Evolutionary conservation across 2,888 invertebrate genomes (phyloP).

Genomic region (Synanthedon myopaeformis): DNA sequence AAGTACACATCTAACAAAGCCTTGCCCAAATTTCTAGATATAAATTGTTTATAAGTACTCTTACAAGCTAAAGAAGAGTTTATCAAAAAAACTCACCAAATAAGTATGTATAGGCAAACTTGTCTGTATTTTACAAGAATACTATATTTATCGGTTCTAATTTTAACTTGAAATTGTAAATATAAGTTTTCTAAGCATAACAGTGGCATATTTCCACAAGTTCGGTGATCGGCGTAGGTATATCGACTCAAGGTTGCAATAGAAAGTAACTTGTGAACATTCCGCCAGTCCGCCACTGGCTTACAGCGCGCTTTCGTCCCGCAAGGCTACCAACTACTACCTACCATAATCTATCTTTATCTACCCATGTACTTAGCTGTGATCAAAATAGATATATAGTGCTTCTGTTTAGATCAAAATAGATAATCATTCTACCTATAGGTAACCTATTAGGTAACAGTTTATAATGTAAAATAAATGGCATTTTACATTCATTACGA

Average conservation of each 20-base stretch:
- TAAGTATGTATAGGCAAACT: no score
- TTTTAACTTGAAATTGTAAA: constrained; percentile 1
- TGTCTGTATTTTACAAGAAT: no score
- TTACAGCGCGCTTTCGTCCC: constrained; percentile 44
- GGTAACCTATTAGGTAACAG: no score
- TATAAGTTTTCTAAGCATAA: constrained; percentile 12
- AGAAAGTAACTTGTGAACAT: constrained; percentile 47
- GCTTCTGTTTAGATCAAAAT: neutral
- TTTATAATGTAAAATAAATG: no score
- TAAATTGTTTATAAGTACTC: no score
- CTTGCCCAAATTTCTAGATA: no score
- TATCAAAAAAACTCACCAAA: no score
- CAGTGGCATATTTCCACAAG: constrained; percentile 16
- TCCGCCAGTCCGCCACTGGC: constrained; percentile 33
- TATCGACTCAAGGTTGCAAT: constrained; percentile 27
- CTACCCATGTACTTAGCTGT: constrained; percentile 2
- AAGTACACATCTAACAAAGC: no score
- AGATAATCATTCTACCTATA: no score
- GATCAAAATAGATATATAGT: neutral
- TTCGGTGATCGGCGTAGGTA: constrained; percentile 17
- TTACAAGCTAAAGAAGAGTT: no score
- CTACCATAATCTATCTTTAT: constrained; percentile 18
- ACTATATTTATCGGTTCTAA: no score
- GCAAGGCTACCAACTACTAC: constrained; percentile 34
- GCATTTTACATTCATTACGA: no score